Conservation (phyloP, 2,113 vertebrate species). For the Otis tarda region DNA sequence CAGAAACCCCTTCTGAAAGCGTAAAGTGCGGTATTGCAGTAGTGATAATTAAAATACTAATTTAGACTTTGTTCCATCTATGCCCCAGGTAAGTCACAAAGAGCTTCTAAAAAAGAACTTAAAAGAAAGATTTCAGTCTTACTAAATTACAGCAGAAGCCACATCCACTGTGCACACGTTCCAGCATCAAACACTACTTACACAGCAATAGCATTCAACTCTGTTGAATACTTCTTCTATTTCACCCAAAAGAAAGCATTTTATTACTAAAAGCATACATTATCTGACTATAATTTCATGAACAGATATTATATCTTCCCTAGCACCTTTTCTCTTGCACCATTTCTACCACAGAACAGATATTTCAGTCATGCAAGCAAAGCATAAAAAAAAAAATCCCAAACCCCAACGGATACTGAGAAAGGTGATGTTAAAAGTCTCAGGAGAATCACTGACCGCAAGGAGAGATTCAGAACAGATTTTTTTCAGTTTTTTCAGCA, state of each 20-base stretch:
- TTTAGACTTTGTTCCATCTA: neutral
- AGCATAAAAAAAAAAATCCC: neutral
- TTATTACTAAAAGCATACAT: neutral
- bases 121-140: neutral
- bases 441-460: neutral
- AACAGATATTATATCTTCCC: neutral
- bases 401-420: neutral
- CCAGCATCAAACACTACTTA: neutral
- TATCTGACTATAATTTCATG: neutral
- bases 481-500: neutral
- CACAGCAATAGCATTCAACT: neutral
- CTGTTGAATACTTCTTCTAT: neutral
- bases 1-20: neutral
- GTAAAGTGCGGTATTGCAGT: neutral
- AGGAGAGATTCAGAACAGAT: neutral
- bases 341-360: neutral
- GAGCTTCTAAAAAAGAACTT: neutral
- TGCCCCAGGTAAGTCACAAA: neutral
- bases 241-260: neutral
- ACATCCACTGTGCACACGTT: neutral
- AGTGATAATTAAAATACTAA: neutral
- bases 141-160: neutral
- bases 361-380: neutral
- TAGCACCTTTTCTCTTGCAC: neutral
- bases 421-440: neutral